Evolutionary conservation across 1,140 invertebrate genomes (phyloP).

Genomic region (Danaus melanippus): DNA sequence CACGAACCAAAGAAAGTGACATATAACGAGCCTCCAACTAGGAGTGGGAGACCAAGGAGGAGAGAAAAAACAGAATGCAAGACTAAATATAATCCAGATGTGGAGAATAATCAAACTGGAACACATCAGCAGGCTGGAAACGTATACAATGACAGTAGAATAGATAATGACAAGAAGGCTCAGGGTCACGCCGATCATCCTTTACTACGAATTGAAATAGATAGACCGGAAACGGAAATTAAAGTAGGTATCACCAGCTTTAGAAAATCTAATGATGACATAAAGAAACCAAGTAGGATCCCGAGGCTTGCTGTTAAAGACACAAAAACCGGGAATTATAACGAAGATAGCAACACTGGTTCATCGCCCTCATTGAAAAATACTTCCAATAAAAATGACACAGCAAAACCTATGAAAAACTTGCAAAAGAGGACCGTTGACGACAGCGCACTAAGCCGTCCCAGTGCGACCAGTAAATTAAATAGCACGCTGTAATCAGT

Average conservation of each 20-base stretch:
- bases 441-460: conserved; percentile 16
- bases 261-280: conserved; percentile 8
- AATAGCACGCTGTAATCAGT: no score
- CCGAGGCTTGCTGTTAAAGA: conserved; percentile 24
- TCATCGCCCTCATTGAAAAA: conserved; percentile 9
- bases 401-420: no score
- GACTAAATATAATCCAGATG: background rate
- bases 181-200: conserved; percentile 12
- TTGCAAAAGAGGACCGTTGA: conserved; percentile 18
- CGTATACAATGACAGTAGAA: background rate
- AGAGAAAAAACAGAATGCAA: background rate
- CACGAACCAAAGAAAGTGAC: background rate
- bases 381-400: no score
- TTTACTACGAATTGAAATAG: conserved; percentile 32
- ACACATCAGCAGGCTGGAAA: background rate
- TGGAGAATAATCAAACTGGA: background rate
- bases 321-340: conserved; percentile 2
- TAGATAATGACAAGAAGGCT: conserved; percentile 2
- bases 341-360: background rate
- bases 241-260: conserved; percentile 22
- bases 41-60: background rate
- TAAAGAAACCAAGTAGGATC: conserved; percentile 37
- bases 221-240: conserved; percentile 29
- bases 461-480: no score
- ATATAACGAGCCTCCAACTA: background rate